Conservation (phyloP, 2,797 vertebrate species). For the Typhlichthys subterraneus region DNA sequence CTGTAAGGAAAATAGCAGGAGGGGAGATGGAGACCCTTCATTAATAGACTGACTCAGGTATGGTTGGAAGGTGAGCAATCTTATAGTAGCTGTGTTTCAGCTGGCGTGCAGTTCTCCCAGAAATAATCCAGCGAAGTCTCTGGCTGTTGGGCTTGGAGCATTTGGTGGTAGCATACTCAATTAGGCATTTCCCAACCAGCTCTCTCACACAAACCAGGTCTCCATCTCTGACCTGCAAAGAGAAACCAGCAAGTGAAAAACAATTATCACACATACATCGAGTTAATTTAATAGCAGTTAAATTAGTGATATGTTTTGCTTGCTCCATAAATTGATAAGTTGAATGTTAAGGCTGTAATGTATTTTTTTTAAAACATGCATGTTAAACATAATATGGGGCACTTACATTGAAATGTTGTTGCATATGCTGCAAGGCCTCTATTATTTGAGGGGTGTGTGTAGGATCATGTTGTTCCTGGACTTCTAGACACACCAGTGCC, state of each 20-base stretch:
- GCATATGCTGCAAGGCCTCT: slow-evolving; percentile 80
- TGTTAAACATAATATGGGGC: neutral
- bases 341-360: neutral
- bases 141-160: slow-evolving; percentile 88
- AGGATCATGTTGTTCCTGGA: slow-evolving; percentile 81
- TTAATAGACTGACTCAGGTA: slow-evolving; percentile 87
- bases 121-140: slow-evolving; percentile 95
- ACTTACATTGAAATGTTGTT: slow-evolving; percentile 84
- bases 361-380: too few relatives aligned
- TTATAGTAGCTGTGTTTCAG: slow-evolving; percentile 94
- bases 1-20: slow-evolving; percentile 61
- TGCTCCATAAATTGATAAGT: neutral
- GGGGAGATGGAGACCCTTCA: neutral
- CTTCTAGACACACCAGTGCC: slow-evolving; percentile 84
- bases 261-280: neutral
- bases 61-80: slow-evolving; percentile 94
- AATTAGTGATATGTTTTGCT: neutral
- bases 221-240: slow-evolving; percentile 82
- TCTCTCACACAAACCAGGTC: slow-evolving; percentile 88
- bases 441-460: slow-evolving; percentile 72
- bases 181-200: slow-evolving; percentile 90
- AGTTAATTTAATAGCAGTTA: too few relatives aligned
- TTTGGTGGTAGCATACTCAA: slow-evolving; percentile 90
- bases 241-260: neutral
- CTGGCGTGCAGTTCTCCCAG: slow-evolving; percentile 90